Conservation (phyloP, 1,140 invertebrate species). For the Cydia strobilella region DNA sequence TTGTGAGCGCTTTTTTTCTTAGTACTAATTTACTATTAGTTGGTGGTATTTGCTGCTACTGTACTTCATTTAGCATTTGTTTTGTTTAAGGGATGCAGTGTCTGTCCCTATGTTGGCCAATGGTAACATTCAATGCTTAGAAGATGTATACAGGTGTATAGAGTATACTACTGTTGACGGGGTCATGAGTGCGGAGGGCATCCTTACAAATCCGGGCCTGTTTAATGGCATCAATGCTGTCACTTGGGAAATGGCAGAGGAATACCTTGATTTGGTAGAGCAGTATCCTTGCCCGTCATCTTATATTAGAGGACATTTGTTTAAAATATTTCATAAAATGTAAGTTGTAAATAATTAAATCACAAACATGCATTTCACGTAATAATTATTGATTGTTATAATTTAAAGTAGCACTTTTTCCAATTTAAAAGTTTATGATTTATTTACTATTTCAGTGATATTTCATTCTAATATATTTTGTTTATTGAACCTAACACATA, state of each 20-base stretch:
- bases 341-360: constrained; percentile 82
- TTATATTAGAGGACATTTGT: constrained; percentile 96
- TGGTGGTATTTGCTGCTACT: too few relatives aligned
- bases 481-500: too few relatives aligned
- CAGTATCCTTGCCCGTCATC: constrained; percentile 94
- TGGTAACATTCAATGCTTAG: constrained; percentile 96
- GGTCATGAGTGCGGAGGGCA: constrained; percentile 96
- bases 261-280: constrained; percentile 93
- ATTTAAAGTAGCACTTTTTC: not conserved
- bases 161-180: constrained; percentile 92
- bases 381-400: not conserved
- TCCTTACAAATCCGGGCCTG: constrained; percentile 96
- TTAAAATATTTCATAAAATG: constrained; percentile 98
- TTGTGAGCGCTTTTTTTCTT: too few relatives aligned
- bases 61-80: constrained; percentile 28
- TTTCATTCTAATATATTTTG: too few relatives aligned
- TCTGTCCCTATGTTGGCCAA: constrained; percentile 98
- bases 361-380: not conserved
- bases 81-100: constrained; percentile 86
- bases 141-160: constrained; percentile 93
- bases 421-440: too few relatives aligned
- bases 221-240: constrained; percentile 89
- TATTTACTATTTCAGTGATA: too few relatives aligned
- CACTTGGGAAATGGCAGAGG: constrained; percentile 92
- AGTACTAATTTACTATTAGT: too few relatives aligned